A percentile compares a stretch with the other conserved stretches of the same genome.
These are phyloP conservation scores for Cordilura impudica DNA, from an alignment of 2,888 invertebrate genomes.

Conservation along the genomic window DNA sequence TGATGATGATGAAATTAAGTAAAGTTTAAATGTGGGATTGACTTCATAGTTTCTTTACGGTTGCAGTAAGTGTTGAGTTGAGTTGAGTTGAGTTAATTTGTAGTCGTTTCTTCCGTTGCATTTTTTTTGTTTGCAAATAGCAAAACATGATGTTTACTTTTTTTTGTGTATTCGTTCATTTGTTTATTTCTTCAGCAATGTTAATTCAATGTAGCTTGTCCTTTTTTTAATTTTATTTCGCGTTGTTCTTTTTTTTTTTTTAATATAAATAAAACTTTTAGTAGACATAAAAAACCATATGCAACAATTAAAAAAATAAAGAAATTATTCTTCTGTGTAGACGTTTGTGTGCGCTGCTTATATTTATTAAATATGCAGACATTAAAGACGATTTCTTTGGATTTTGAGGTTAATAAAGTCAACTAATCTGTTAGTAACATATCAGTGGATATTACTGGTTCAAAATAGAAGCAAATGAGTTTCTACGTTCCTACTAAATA, in stretches of 20 bases:
- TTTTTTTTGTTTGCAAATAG: background rate
- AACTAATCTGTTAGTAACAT: too few relatives aligned
- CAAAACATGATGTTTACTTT: conserved; percentile 35
- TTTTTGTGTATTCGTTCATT: conserved; percentile 25
- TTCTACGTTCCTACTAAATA: too few relatives aligned
- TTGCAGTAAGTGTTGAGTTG: conserved; percentile 35
- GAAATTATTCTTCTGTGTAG: background rate
- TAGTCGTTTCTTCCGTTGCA: conserved; percentile 8
- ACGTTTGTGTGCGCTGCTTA: background rate
- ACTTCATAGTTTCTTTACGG: conserved; percentile 32
- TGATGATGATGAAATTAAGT: conserved; percentile 28
- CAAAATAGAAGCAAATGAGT: too few relatives aligned
- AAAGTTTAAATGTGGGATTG: conserved; percentile 51
- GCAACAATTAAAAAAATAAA: background rate
- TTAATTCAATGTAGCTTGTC: conserved; percentile 26
- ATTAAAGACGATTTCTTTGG: background rate
- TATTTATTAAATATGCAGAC: background rate
- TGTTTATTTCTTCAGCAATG: conserved; percentile 26
- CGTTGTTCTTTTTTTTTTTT: conserved; percentile 24
- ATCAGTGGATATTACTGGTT: too few relatives aligned
- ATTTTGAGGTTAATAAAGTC: too few relatives aligned
- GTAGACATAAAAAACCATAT: conserved; percentile 48
- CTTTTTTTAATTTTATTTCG: conserved; percentile 9
- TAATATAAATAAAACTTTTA: conserved; percentile 40
- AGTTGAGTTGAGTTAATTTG: conserved; percentile 53